Evolutionary conservation across 1,140 invertebrate genomes (phyloP).

Genomic region (Drosophila nikananu): DNA sequence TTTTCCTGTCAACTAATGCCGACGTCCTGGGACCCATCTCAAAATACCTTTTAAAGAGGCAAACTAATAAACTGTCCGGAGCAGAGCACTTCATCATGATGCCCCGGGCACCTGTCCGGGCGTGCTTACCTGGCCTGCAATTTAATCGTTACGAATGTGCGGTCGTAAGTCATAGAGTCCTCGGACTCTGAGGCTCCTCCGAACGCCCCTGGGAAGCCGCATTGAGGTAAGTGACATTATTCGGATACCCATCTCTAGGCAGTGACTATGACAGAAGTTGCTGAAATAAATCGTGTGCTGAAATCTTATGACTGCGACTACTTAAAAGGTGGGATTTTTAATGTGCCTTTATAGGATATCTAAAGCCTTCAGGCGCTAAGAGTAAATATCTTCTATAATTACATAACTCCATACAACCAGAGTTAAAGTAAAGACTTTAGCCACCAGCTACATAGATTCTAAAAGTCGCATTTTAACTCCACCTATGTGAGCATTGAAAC

Average conservation of each 20-base stretch:
- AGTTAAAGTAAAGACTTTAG: not conserved
- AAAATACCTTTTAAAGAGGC: constrained; percentile 37
- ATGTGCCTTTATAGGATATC: not conserved
- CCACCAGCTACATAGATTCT: not conserved
- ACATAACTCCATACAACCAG: not conserved
- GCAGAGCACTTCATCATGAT: constrained; percentile 26
- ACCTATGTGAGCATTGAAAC: constrained; percentile 10
- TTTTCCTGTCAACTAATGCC: constrained; percentile 28
- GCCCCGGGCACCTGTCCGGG: constrained; percentile 21
- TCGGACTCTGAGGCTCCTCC: not conserved
- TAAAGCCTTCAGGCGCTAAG: no score
- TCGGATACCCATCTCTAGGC: constrained; percentile 29
- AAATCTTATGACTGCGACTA: not conserved
- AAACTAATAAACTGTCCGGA: constrained; percentile 65
- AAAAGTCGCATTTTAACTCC: constrained; percentile 4
- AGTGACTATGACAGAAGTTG: constrained; percentile 4
- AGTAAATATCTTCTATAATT: not conserved
- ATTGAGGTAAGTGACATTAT: constrained; percentile 52
- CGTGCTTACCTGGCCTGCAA: constrained; percentile 50
- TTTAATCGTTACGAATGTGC: constrained; percentile 71
- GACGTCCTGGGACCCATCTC: constrained; percentile 21
- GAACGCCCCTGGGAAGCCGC: constrained; percentile 1
- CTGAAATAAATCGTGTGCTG: not conserved
- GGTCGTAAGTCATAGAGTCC: constrained; percentile 51
- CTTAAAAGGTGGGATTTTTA: not conserved